phyloP scores from a whole-genome alignment of 2,888 invertebrate genomes.

The Cheilosia vulpina region DNA sequence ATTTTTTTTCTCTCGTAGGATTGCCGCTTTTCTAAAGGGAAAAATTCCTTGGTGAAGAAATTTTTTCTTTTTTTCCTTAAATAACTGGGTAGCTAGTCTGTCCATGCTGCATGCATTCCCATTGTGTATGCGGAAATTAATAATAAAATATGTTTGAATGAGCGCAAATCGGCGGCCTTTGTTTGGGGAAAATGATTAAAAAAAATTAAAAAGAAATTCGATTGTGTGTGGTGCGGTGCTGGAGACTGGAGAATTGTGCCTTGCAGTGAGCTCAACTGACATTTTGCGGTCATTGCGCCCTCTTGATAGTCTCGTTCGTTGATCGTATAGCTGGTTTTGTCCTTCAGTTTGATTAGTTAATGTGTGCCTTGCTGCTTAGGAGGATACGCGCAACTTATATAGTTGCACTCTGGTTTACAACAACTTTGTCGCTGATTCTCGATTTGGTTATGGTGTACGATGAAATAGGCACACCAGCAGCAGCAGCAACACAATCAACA shows the following conservation, averaged over 20 bases:
- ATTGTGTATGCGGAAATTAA: neutral
- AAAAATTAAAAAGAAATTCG: slow-evolving; percentile 24
- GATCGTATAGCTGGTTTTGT: slow-evolving; percentile 9
- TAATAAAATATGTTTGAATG: neutral
- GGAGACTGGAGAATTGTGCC: slow-evolving; percentile 7
- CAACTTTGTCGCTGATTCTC: neutral
- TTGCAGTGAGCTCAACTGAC: slow-evolving; percentile 16
- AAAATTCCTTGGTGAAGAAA: neutral
- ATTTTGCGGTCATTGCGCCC: slow-evolving; percentile 57
- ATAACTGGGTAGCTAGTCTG: too few species aligned
- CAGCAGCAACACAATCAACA: slow-evolving; percentile 7
- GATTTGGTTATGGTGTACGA: neutral
- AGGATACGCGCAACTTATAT: slow-evolving; percentile 20
- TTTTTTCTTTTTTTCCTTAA: too few species aligned
- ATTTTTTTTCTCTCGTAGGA: slow-evolving; percentile 11
- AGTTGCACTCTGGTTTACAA: neutral
- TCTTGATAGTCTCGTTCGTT: slow-evolving; percentile 26
- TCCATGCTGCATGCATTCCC: too few species aligned
- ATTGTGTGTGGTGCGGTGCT: slow-evolving; percentile 1
- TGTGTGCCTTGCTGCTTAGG: slow-evolving; percentile 9
- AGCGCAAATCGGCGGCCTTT: slow-evolving; percentile 1
- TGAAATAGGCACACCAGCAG: too few species aligned
- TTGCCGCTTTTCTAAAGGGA: neutral
- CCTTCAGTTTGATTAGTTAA: slow-evolving; percentile 31
- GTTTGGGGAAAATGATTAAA: slow-evolving; percentile 6